Evolutionary conservation across 2,888 invertebrate species (phyloP), one percentile per base, ranked within the genome.

Genomic region (Automeris io): DNA sequence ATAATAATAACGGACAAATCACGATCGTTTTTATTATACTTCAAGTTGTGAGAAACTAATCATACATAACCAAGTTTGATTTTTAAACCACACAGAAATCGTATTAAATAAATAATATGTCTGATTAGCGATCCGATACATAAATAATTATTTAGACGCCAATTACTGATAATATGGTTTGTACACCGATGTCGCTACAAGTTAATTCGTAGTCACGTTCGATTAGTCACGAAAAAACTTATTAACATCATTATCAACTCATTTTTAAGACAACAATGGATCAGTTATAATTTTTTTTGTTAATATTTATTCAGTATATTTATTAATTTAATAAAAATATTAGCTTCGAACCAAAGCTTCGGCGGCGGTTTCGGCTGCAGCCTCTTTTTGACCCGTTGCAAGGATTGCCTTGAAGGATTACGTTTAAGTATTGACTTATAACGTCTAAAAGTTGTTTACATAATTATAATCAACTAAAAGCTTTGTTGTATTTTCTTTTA

Each of bases 221-320:
- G 41, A 59, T 57, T 47, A 53, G 63, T 63, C 62, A 59, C 66
- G 68, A 61, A 64, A 65, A 55, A 45, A 41, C 45, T 51, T 49
- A 58, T 57, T 57, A 53, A 47, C 43, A 56, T 61, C 53, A 57
- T 61, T 63, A 61, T 47, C 51, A 42, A 43, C 35, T 49, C 44
- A 47, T 55, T 36, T 36, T 36, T 40, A 35, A 33, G 24, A 29
- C 31, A 24, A 32, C 12, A 23, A 37, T 37, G n/a, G 23, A 5
- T 9, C 18, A 34, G n/a, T 7, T 9, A 13, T 26, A 22, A 21
- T 13, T 29, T 26, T 16, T n/a, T 29, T n/a, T 6, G 24, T 23
- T 4, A 23, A 33, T 16, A 23, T 33, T 22, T 26, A 5, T 12
- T 26, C 26, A 26, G n/a, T n/a, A n/a, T n/a, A n/a, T n/a, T n/a